phyloP scores from a whole-genome alignment of 2,797 vertebrate species.

The Scleropages formosus region DNA sequence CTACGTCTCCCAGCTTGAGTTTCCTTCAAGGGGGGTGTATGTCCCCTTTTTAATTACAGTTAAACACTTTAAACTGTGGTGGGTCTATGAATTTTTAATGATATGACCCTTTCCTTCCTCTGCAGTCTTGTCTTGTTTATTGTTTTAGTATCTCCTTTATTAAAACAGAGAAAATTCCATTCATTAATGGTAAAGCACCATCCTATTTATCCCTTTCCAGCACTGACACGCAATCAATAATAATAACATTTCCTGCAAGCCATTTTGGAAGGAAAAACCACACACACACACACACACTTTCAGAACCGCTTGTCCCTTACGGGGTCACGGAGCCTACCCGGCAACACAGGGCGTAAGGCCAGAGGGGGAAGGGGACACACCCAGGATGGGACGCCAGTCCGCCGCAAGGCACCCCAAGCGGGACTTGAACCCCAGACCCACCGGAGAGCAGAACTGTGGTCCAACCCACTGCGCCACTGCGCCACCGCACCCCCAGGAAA shows the following conservation, averaged over 20 bases:
- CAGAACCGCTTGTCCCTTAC: too few relatives aligned
- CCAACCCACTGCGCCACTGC: too few relatives aligned
- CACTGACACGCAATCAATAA: conserved; percentile 28
- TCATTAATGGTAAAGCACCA: conserved; percentile 42
- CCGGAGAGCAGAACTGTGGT: too few relatives aligned
- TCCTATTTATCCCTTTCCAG: too few relatives aligned
- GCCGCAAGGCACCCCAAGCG: too few relatives aligned
- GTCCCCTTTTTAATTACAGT: conserved; percentile 59
- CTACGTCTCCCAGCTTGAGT: conserved; percentile 21
- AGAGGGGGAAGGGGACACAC: too few relatives aligned
- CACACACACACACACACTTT: too few relatives aligned
- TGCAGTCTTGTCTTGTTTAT: neutral
- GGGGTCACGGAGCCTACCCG: too few relatives aligned
- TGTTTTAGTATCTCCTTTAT: neutral
- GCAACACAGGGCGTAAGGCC: too few relatives aligned
- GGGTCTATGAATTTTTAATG: conserved; percentile 66
- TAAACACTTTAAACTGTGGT: conserved; percentile 53
- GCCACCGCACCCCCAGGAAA: too few relatives aligned
- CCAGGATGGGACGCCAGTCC: too few relatives aligned
- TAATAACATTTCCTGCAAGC: neutral
- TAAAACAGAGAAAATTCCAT: conserved; percentile 34
- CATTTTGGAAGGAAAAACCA: neutral
- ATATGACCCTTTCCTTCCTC: conserved; percentile 28
- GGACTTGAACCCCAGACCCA: too few relatives aligned
- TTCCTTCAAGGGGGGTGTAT: conserved; percentile 41